Percentiles rank a stretch among this genome's conserved stretches.
These are phyloP conservation scores for Littorina saxatilis DNA, from an alignment of 1,140 invertebrate genomes.

Conservation along the genomic window DNA sequence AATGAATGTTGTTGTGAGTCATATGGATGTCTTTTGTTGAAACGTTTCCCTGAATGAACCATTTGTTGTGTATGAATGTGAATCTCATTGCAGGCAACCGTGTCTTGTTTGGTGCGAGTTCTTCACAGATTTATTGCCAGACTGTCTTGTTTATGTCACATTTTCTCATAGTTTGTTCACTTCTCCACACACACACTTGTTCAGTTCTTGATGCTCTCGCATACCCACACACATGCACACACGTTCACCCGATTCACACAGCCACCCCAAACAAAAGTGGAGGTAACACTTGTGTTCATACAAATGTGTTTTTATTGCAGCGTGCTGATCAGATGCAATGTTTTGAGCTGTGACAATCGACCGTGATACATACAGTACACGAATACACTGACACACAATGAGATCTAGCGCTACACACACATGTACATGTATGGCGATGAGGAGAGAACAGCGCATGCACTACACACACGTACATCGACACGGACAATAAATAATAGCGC, in stretches of 20 bases:
- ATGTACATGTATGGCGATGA: slow-evolving; percentile 19
- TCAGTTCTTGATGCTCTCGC: neutral
- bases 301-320: slow-evolving; percentile 32
- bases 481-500: slow-evolving; percentile 32
- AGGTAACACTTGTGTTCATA: neutral
- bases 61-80: too few species aligned
- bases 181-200: too few species aligned
- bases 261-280: neutral
- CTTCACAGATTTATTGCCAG: too few species aligned
- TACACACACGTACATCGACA: neutral
- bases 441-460: slow-evolving; percentile 13
- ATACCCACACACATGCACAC: slow-evolving; percentile 27
- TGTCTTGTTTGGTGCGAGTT: too few species aligned
- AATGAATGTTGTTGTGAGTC: too few species aligned
- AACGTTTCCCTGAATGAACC: too few species aligned
- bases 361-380: neutral
- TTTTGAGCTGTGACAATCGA: slow-evolving; percentile 29
- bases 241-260: slow-evolving; percentile 5
- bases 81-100: too few species aligned
- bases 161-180: too few species aligned
- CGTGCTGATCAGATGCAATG: neutral
- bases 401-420: slow-evolving; percentile 31
- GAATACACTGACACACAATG: slow-evolving; percentile 10
- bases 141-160: too few species aligned
- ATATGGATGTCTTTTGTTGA: too few species aligned